Evolutionary conservation across 2,113 vertebrate species (phyloP).

Genomic region (Peromyscus maniculatus): DNA sequence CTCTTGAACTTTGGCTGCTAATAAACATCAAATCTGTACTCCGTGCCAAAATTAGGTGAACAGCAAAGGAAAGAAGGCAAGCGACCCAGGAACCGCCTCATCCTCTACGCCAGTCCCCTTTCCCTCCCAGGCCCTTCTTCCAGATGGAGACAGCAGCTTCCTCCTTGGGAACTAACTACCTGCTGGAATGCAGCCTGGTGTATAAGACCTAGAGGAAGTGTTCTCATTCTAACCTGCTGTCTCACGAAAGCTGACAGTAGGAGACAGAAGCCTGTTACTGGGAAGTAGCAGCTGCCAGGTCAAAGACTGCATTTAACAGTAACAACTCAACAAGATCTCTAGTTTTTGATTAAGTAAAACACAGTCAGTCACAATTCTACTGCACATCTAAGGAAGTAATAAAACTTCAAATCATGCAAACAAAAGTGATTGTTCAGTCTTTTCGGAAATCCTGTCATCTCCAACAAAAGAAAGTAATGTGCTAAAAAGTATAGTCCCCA

Average conservation of each 20-base stretch:
- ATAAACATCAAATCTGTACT: neutral
- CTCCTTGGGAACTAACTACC: neutral
- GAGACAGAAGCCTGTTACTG: neutral
- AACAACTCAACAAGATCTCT: neutral
- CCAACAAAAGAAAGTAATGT: constrained; percentile 10
- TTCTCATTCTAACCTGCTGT: neutral
- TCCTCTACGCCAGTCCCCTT: neutral
- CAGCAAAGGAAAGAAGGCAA: neutral
- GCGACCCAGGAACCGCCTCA: neutral
- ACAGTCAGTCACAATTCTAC: neutral
- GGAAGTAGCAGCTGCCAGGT: neutral
- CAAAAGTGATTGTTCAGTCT: neutral
- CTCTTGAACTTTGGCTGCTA: neutral
- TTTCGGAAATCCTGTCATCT: neutral
- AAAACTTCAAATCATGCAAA: constrained; percentile 34
- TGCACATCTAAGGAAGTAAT: neutral
- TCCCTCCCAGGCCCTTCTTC: neutral
- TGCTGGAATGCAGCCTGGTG: neutral
- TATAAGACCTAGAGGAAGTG: neutral
- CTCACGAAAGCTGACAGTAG: neutral
- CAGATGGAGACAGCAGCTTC: neutral
- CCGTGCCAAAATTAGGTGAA: neutral
- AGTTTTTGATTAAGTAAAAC: constrained; percentile 20
- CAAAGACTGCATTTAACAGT: neutral
- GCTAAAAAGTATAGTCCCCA: neutral